Conservation (phyloP, 2,888 invertebrate genomes). For the Odontocolon sp. region DNA sequence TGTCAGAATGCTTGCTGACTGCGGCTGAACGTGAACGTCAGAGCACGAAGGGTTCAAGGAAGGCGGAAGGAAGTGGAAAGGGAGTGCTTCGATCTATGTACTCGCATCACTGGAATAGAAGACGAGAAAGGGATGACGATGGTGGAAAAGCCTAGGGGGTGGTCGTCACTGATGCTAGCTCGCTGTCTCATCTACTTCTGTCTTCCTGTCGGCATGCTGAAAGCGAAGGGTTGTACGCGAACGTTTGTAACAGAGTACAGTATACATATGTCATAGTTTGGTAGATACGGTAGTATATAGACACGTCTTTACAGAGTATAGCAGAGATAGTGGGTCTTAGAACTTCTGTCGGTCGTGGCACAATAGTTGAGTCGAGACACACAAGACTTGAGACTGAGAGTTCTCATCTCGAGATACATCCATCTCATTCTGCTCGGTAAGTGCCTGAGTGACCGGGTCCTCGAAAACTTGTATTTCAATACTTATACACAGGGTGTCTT, state of each 20-base stretch:
- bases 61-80: slow-evolving; percentile 4
- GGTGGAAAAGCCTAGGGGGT: not conserved
- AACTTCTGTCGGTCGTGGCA: too few species aligned
- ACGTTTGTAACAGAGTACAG: not conserved
- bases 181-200: not conserved
- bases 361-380: too few species aligned
- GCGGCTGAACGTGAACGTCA: slow-evolving; percentile 19
- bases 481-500: too few species aligned
- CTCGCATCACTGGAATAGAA: not conserved
- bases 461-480: too few species aligned
- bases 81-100: too few species aligned
- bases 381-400: too few species aligned
- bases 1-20: slow-evolving; percentile 36
- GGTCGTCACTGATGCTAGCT: slow-evolving; percentile 2
- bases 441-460: too few species aligned
- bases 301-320: too few species aligned
- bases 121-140: slow-evolving; percentile 23
- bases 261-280: slow-evolving; percentile 3
- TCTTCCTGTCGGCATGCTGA: not conserved
- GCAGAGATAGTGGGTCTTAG: too few species aligned
- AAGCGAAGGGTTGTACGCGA: not conserved
- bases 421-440: too few species aligned
- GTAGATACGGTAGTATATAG: not conserved
- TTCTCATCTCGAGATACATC: too few species aligned
- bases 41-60: slow-evolving; percentile 11